Base-by-base conservation (phyloP, 2,888 invertebrate species). In the Xestobium rufovillosum region DNA sequence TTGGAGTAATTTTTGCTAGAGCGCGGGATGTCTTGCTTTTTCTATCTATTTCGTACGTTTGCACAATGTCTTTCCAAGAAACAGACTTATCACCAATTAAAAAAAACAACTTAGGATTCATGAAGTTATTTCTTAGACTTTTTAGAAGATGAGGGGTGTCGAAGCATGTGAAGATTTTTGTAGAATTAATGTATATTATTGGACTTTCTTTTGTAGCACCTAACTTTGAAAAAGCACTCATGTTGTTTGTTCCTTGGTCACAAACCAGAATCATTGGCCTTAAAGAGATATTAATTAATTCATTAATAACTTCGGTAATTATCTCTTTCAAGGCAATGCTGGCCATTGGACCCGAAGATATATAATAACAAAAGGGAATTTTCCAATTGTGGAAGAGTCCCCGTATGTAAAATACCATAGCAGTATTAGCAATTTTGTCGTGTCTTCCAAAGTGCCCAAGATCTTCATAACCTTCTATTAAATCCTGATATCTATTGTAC, bases 401-500 rank as follows among this genome's bases (percentile, higher is more conserved):
- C 2, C 42, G 37, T 15, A 40, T 19, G 11, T 25, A 35, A 35
- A 44, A 42, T 14, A 40, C 23, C 23, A 38, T 29, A 9, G 33
- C 44, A n/a, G 33, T 38, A 31, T 36, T 38, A n/a, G 34, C 41
- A 19, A 42, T 26, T 37, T 45, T 44, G 4, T 34, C 32, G 11
- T 34, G 23, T 36, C 41, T 27, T 15, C 43, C 39, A 19, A 45
- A 39, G 16, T 19, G 14, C 6, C 41, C 41, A n/a, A 47, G 19
- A 43, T 45, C 39, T 36, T 47, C 28, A 17, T 39, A 45, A 8
- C 39, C 44, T 40, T 47, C 47, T 17, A 45, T 33, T 9, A 36
- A 26, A 34, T 44, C 42, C 28, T 41, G 23, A n/a, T 11, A 8
- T 26, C 29, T n/a, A 29, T 42, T 40, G 16, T 34, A 44, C 31